Conservation (phyloP, 2,797 vertebrate genomes). For the Masticophis lateralis region DNA sequence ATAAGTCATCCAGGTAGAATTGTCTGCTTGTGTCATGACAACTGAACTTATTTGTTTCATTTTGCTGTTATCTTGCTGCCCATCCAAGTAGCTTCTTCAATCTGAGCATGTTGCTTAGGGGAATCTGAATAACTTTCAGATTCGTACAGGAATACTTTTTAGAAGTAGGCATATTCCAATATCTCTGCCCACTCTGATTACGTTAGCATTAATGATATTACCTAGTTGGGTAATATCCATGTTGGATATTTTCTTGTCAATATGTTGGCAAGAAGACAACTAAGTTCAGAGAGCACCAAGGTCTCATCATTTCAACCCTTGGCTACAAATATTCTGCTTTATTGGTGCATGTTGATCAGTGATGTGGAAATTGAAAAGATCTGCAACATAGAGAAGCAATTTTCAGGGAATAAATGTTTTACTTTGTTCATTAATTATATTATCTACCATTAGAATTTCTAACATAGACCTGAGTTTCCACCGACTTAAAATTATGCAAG, state of each 20-base stretch:
- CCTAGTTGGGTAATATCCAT: neutral
- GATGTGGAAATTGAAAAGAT: neutral
- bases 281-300: neutral
- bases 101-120: neutral
- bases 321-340: neutral
- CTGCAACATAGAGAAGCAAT: neutral
- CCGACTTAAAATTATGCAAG: neutral
- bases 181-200: neutral
- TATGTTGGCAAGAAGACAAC: neutral
- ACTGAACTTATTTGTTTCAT: neutral
- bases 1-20: neutral
- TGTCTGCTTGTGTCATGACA: neutral
- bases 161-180: neutral
- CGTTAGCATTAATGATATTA: neutral
- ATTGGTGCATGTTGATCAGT: neutral
- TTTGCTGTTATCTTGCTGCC: neutral
- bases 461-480: neutral
- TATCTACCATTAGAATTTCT: neutral
- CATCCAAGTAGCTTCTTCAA: neutral
- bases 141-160: neutral
- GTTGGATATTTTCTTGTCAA: no score
- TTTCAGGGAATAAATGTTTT: neutral
- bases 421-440: neutral
- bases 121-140: neutral
- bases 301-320: neutral